A percentile compares a stretch with the other conserved stretches of the same genome.
Conservation (phyloP, 2,888 invertebrate species). For the Frankliniella intonsa region DNA sequence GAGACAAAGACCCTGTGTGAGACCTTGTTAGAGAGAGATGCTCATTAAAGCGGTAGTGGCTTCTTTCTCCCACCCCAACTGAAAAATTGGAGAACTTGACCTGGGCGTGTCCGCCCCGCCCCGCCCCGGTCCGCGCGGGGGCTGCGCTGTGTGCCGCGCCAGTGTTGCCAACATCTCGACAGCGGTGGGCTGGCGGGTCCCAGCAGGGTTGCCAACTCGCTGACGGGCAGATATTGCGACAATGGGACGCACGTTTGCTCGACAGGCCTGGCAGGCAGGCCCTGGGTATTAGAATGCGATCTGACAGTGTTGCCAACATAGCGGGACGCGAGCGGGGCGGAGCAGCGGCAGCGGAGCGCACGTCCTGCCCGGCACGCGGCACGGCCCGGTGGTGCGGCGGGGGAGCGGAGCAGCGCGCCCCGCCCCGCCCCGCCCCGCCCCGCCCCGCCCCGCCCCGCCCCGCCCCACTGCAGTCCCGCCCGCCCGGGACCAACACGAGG, state of each 20-base stretch:
- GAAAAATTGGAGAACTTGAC: not conserved
- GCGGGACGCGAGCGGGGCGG: not conserved
- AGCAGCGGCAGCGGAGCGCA: not conserved
- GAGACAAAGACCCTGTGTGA: constrained; percentile 11
- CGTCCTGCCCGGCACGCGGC: too few relatives aligned
- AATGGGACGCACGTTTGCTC: too few relatives aligned
- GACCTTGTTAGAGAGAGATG: constrained; percentile 7
- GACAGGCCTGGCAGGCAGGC: not conserved
- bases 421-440: too few relatives aligned
- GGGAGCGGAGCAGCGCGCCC: too few relatives aligned
- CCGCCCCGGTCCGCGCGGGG: not conserved
- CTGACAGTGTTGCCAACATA: not conserved
- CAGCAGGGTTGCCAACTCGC: too few relatives aligned
- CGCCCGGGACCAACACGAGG: not conserved
- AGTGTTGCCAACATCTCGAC: too few relatives aligned
- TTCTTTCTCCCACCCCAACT: not conserved
- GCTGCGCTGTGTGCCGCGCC: too few relatives aligned
- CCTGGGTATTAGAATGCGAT: not conserved
- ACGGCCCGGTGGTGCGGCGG: too few relatives aligned
- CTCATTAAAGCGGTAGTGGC: not conserved
- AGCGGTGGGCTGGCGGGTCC: too few relatives aligned
- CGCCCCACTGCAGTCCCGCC: too few relatives aligned
- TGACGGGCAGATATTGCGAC: too few relatives aligned
- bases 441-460: too few relatives aligned
- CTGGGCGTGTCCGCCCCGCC: not conserved